These are phyloP conservation scores for Zygaena filipendulae DNA, from an alignment of 2,888 invertebrate genomes.

Conservation along the genomic window DNA sequence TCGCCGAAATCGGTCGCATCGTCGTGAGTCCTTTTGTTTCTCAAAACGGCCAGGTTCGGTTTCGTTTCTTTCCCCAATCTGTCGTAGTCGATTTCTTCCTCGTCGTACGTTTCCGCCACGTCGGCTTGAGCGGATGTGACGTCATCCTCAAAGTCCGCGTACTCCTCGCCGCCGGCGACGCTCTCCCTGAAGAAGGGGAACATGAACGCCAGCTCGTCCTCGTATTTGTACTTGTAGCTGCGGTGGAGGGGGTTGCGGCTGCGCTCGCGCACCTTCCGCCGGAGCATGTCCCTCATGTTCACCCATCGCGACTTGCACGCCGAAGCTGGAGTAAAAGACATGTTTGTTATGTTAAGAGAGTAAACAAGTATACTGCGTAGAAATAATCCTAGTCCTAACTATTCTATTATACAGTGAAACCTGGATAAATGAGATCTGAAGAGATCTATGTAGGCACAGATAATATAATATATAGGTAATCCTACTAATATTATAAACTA, in stretches of 20 bases:
- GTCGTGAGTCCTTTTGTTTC: slow-evolving; percentile 20
- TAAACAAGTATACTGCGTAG: too few relatives aligned
- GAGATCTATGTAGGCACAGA: too few relatives aligned
- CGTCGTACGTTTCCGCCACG: slow-evolving; percentile 30
- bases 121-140: slow-evolving; percentile 24
- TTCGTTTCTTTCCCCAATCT: slow-evolving; percentile 23
- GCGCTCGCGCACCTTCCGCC: slow-evolving; percentile 37
- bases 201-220: slow-evolving; percentile 44
- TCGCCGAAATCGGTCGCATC: slow-evolving; percentile 13
- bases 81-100: slow-evolving; percentile 26
- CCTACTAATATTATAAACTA: too few relatives aligned
- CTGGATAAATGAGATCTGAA: too few relatives aligned
- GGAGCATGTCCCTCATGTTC: slow-evolving; percentile 55
- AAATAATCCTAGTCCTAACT: too few relatives aligned
- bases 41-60: slow-evolving; percentile 20
- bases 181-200: slow-evolving; percentile 39
- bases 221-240: slow-evolving; percentile 47
- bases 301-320: slow-evolving; percentile 49
- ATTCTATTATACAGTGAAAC: too few relatives aligned
- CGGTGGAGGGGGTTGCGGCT: slow-evolving; percentile 30
- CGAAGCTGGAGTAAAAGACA: slow-evolving; percentile 40
- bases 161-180: slow-evolving; percentile 20
- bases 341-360: too few relatives aligned
- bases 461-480: too few relatives aligned
- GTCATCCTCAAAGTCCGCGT: slow-evolving; percentile 30